Evolutionary conservation across 37 sponge, comb jelly and placozoan genomes (phyloP).

Genomic region (Halisarca cf. caerulea): DNA sequence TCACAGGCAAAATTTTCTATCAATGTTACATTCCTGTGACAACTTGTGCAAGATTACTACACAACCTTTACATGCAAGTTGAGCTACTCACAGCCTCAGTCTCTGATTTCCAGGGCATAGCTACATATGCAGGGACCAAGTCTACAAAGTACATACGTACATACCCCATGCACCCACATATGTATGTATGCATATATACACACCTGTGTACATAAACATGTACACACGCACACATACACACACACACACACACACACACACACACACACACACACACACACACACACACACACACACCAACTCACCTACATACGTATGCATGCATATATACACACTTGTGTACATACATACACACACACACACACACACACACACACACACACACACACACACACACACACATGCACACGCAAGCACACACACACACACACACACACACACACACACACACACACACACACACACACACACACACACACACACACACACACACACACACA

Average conservation of each 20-base stretch:
- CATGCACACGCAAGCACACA: background rate
- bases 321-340: background rate
- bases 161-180: background rate
- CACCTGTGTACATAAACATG: background rate
- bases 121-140: too few species aligned
- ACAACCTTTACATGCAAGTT: too few species aligned
- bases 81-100: too few species aligned
- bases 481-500: background rate
- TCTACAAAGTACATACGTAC: background rate
- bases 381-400: background rate
- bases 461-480: too few species aligned
- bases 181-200: background rate
- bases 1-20: too few species aligned
- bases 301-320: slow-evolving; percentile 7
- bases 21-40: too few species aligned
- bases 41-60: too few species aligned
- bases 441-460: background rate
- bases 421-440: background rate
- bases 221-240: background rate
- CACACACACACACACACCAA: background rate
- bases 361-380: too few species aligned
- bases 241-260: background rate
- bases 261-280: too few species aligned
- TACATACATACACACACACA: background rate
- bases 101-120: too few species aligned